Percentiles rank a stretch among this genome's conserved stretches.
phyloP scores from a whole-genome alignment of 2,888 invertebrate genomes.

The Idaea aversata region DNA sequence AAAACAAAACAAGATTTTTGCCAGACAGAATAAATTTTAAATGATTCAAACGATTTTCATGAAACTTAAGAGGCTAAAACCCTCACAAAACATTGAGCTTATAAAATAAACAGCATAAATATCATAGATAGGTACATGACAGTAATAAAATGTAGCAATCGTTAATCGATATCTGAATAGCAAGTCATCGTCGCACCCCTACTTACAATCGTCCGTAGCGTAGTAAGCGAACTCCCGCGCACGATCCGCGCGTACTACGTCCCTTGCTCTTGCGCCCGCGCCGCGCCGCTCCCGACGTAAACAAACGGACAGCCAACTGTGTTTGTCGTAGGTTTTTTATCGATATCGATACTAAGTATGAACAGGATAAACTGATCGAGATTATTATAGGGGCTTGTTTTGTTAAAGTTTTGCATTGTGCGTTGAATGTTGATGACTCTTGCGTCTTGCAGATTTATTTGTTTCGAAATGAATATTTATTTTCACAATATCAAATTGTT shows the following conservation, averaged over 20 bases:
- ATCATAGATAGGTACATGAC: too few species aligned
- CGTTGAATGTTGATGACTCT: not conserved
- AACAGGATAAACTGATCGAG: conserved; percentile 4
- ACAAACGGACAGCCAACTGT: conserved; percentile 34
- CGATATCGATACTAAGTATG: conserved; percentile 7
- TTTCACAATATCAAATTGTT: not conserved
- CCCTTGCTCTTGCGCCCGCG: conserved; percentile 41
- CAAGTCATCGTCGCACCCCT: conserved; percentile 15
- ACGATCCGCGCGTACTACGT: conserved; percentile 59
- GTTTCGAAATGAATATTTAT: not conserved
- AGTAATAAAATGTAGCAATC: not conserved
- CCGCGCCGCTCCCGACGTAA: conserved; percentile 32
- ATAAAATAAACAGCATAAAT: too few species aligned
- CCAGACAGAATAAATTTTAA: too few species aligned
- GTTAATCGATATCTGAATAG: conserved; percentile 10
- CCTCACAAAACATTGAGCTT: too few species aligned
- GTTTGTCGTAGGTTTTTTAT: conserved; percentile 38
- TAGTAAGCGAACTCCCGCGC: conserved; percentile 50
- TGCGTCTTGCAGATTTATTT: not conserved
- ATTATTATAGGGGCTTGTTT: not conserved
- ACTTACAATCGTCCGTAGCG: conserved; percentile 45
- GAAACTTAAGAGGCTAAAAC: too few species aligned
- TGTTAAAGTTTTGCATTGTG: not conserved
- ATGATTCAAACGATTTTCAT: too few species aligned
- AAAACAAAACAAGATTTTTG: too few species aligned